Base-by-base conservation (phyloP, 2,888 invertebrate genomes). In the Lymantria monacha region DNA sequence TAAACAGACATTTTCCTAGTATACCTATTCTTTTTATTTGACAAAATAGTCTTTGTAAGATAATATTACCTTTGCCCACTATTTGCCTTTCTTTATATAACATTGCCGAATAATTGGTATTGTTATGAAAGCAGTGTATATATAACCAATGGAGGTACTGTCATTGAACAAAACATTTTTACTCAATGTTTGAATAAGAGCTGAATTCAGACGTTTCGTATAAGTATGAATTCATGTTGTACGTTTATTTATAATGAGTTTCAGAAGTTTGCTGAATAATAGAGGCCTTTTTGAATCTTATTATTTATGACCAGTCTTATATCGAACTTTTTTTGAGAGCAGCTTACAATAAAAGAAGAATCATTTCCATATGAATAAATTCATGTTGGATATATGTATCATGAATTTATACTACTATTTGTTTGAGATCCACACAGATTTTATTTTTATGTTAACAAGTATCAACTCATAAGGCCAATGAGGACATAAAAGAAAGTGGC, bases 401-500 rank as follows among this genome's bases (percentile, higher is more conserved):
- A 22, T 22, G 5, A 3, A 3, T 22, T 22, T 22, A 3, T 22
- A 3, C 22, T 22, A 22, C 22, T 22, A 22, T 22, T 3, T 22
- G 22, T 22, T 5, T 22, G 22, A 5, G 22, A 22, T 22, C 5
- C 22, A 3, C 22, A 22, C 5, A 3, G 22, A 22, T 22, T 22
- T 22, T 22, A 22, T 22, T 3, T 22, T 22, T 22, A 22, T 22
- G 5, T 22, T 22, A 22, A 22, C 5, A 22, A 2, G 22, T 22
- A 22, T 5, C 22, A 22, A 22, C 22, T 22, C 5, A 22, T 5
- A 22, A 22, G 22, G 22, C 22, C 22, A 22, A 22, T 22, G 22
- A 22, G 5, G 22, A 22, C 22, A 5, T 3, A 22, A 22, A 22
- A 75, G 72, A 75, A 73, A 71, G 64, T 70, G 61, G 66, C 74